Evolutionary conservation across 1,140 invertebrate genomes (phyloP).

Genomic region (Delia radicum): DNA sequence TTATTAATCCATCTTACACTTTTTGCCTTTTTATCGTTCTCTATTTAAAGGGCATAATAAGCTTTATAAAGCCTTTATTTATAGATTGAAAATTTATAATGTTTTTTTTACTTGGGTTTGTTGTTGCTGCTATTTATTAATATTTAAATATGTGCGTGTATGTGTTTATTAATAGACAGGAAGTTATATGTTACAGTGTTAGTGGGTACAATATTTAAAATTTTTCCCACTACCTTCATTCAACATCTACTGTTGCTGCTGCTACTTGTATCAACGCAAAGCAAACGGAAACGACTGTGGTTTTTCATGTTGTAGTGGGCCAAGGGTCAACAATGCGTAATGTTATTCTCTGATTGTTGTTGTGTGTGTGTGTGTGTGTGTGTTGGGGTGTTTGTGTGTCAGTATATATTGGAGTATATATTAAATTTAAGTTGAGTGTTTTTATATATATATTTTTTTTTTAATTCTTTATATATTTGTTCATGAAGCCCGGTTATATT

Average conservation of each 20-base stretch:
- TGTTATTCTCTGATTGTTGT: background rate
- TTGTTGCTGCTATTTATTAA: background rate
- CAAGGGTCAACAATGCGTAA: conserved; percentile 3
- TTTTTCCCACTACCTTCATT: background rate
- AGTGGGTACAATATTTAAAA: background rate
- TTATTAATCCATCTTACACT: background rate
- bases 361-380: background rate
- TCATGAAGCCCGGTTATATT: background rate
- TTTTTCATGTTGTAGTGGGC: background rate
- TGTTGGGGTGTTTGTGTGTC: background rate
- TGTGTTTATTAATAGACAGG: background rate
- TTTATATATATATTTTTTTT: background rate
- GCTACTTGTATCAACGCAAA: background rate
- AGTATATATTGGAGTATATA: background rate
- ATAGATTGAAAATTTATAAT: background rate
- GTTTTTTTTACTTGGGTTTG: background rate
- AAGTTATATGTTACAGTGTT: background rate
- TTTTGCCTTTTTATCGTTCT: background rate
- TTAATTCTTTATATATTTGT: background rate
- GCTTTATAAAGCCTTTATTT: background rate
- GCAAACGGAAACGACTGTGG: background rate
- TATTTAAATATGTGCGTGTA: background rate
- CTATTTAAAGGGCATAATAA: background rate
- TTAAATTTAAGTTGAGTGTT: conserved; percentile 1
- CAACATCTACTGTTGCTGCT: background rate